Evolutionary conservation across 2,113 vertebrate genomes (phyloP).

Genomic region (Perccottus glenii): DNA sequence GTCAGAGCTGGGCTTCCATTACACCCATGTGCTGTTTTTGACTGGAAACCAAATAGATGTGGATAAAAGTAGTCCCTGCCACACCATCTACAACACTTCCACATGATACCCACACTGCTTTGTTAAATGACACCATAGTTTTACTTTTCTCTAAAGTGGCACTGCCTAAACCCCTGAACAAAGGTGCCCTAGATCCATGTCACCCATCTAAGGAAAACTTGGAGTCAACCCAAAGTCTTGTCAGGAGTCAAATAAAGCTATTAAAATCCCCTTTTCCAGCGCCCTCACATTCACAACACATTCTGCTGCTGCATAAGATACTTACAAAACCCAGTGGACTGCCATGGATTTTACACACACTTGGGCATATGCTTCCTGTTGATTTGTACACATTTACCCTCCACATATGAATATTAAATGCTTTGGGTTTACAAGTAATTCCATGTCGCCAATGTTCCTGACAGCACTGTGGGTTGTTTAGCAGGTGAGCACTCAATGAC

Average conservation of each 20-base stretch:
- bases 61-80: constrained; percentile 55
- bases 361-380: not conserved
- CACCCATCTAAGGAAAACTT: constrained; percentile 57
- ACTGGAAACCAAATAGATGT: constrained; percentile 64
- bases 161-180: constrained; percentile 49
- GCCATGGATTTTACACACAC: constrained; percentile 47
- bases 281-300: constrained; percentile 32
- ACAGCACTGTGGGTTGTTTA: constrained; percentile 39
- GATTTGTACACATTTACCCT: constrained; percentile 31
- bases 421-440: constrained; percentile 29
- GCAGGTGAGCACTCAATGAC: constrained; percentile 63
- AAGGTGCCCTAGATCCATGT: constrained; percentile 54
- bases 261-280: constrained; percentile 55
- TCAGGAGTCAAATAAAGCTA: constrained; percentile 73
- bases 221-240: constrained; percentile 63
- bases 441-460: constrained; percentile 39
- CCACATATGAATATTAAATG: constrained; percentile 45
- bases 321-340: constrained; percentile 28
- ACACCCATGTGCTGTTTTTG: constrained; percentile 60
- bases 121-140: constrained; percentile 68
- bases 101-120: constrained; percentile 24
- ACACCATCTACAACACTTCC: constrained; percentile 35
- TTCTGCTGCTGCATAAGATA: constrained; percentile 16
- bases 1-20: constrained; percentile 53
- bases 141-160: constrained; percentile 56